phyloP scores from a whole-genome alignment of 2,797 vertebrate species.

The Meriones psammophilus region DNA sequence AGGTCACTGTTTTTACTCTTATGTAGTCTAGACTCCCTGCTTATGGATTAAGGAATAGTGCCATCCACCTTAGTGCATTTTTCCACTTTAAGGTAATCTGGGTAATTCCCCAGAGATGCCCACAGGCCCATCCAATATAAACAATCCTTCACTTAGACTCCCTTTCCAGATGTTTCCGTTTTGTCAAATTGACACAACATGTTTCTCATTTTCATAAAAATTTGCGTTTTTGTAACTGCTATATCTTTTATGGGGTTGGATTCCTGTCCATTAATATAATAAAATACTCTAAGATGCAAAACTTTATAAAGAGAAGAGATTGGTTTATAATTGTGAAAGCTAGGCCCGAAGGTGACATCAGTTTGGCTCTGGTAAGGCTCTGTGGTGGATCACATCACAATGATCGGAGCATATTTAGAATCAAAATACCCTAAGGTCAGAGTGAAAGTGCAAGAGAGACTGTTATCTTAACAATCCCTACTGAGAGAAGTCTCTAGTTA shows the following conservation, averaged over 20 bases:
- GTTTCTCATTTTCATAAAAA: not conserved
- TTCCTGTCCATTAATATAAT: not conserved
- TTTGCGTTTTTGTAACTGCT: slow-evolving; percentile 16
- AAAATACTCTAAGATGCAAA: not conserved
- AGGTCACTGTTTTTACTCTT: not conserved
- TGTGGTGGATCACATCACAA: not conserved
- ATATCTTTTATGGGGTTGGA: not conserved
- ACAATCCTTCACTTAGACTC: not conserved
- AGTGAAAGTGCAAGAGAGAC: not conserved
- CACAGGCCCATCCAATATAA: not conserved
- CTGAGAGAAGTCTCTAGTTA: not conserved
- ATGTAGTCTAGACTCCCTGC: not conserved
- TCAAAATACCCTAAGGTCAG: not conserved
- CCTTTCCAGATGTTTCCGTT: not conserved
- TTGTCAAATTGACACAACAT: not conserved
- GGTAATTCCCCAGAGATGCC: not conserved
- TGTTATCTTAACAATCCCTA: not conserved
- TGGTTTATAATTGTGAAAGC: not conserved
- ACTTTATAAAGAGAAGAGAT: not conserved
- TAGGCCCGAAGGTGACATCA: not conserved
- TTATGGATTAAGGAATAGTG: not conserved
- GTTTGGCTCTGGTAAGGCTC: not conserved
- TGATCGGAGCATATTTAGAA: not conserved
- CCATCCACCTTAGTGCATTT: not conserved
- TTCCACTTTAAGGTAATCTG: not conserved